phyloP scores from a whole-genome alignment of 2,797 vertebrate species.

The Macropus fuliginosus region DNA sequence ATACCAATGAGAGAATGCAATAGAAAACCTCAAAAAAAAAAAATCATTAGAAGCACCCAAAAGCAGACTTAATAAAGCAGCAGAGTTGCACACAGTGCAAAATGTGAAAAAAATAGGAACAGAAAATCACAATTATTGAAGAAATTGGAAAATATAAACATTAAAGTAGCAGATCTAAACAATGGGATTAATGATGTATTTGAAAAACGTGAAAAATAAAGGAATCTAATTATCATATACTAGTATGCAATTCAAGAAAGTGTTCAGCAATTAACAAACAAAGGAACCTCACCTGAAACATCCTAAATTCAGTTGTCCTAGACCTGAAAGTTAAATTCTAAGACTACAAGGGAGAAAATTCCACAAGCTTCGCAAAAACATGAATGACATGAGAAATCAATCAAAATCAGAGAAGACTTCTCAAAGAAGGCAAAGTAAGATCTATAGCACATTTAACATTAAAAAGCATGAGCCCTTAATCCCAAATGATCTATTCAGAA shows the following conservation, averaged over 20 bases:
- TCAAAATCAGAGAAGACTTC: neutral
- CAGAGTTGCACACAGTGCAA: no score
- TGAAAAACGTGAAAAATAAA: neutral
- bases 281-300: neutral
- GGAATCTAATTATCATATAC: neutral
- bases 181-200: neutral
- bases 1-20: no score
- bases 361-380: neutral
- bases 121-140: neutral
- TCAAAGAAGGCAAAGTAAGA: neutral
- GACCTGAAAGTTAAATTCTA: neutral
- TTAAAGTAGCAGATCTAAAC: neutral
- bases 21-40: no score
- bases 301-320: neutral
- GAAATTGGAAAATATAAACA: neutral
- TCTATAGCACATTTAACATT: neutral
- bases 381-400: neutral
- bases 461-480: neutral
- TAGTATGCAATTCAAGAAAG: neutral
- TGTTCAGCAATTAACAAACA: neutral
- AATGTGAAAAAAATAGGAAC: neutral
- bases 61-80: no score
- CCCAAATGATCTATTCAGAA: neutral
- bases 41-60: no score
- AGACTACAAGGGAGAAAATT: neutral